Evolutionary conservation across 1,140 invertebrate genomes (phyloP).

Genomic region (Rhyzopertha dominica): DNA sequence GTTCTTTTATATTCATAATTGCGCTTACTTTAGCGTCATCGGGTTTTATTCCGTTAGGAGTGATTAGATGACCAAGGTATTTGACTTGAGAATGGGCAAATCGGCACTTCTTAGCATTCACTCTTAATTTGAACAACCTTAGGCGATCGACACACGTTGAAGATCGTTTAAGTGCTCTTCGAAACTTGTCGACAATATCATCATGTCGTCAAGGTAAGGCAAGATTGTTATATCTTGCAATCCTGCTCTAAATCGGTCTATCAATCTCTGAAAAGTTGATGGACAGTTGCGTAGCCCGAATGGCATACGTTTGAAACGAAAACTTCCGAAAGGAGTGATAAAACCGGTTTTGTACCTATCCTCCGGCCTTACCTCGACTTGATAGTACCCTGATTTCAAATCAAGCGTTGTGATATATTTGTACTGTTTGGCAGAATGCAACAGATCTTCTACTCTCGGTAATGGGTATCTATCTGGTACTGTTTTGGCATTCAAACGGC

Average conservation of each 20-base stretch:
- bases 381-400: slow-evolving; percentile 42
- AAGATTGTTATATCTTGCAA: slow-evolving; percentile 28
- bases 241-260: slow-evolving; percentile 36
- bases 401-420: slow-evolving; percentile 49
- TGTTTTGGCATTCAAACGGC: no score
- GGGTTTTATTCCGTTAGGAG: no score
- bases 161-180: no score
- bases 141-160: no score
- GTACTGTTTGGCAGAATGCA: no score
- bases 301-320: slow-evolving; percentile 29
- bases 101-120: no score
- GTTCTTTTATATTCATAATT: slow-evolving; percentile 32
- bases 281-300: slow-evolving; percentile 38
- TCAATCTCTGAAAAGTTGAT: slow-evolving; percentile 38
- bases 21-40: slow-evolving; percentile 42
- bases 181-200: no score
- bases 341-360: slow-evolving; percentile 45
- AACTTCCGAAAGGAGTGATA: slow-evolving; percentile 37
- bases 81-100: no score
- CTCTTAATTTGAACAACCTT: no score
- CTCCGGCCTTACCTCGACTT: slow-evolving; percentile 32
- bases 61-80: no score
- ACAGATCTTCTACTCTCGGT: no score
- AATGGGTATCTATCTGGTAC: no score
- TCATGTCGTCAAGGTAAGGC: slow-evolving; percentile 45